Percentiles rank a stretch among this genome's conserved stretches.
Conservation (phyloP, 2,113 vertebrate species). For the Misgurnus anguillicaudatus region DNA sequence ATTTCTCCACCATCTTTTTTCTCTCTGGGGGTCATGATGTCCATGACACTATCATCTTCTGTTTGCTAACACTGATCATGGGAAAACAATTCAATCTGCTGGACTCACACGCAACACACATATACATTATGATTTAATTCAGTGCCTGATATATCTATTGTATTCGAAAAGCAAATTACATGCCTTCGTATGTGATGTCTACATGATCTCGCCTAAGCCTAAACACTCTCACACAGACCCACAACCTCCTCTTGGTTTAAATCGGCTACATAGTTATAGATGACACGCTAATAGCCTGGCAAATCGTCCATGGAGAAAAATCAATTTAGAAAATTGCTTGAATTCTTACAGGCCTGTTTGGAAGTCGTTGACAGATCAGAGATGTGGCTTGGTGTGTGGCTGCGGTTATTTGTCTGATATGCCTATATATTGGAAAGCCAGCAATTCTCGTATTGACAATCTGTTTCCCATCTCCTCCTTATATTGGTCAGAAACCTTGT, state of each 20-base stretch:
- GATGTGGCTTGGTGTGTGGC: slow-evolving; percentile 5
- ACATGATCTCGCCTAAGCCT: not conserved
- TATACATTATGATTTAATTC: not conserved
- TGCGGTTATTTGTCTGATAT: not conserved
- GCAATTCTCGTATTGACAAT: slow-evolving; percentile 18
- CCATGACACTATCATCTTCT: not conserved
- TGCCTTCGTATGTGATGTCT: slow-evolving; percentile 1
- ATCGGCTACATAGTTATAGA: slow-evolving; percentile 66
- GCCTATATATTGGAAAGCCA: not conserved
- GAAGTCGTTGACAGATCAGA: slow-evolving; percentile 70
- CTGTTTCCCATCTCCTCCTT: not conserved
- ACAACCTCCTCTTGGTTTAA: slow-evolving; percentile 50
- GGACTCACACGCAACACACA: too few relatives aligned
- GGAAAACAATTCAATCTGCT: not conserved
- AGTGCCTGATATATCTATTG: not conserved
- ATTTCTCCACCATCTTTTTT: not conserved
- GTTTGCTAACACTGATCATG: not conserved
- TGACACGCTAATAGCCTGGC: slow-evolving; percentile 62
- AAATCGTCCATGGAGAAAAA: slow-evolving; percentile 72
- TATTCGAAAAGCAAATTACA: not conserved
- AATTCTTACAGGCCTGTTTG: slow-evolving; percentile 70
- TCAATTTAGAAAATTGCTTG: slow-evolving; percentile 76
- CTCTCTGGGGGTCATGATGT: not conserved
- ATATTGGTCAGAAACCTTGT: not conserved
- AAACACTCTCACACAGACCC: slow-evolving; percentile 37